Base-by-base conservation (phyloP, 1,140 invertebrate species). In the Capitella teleta region DNA sequence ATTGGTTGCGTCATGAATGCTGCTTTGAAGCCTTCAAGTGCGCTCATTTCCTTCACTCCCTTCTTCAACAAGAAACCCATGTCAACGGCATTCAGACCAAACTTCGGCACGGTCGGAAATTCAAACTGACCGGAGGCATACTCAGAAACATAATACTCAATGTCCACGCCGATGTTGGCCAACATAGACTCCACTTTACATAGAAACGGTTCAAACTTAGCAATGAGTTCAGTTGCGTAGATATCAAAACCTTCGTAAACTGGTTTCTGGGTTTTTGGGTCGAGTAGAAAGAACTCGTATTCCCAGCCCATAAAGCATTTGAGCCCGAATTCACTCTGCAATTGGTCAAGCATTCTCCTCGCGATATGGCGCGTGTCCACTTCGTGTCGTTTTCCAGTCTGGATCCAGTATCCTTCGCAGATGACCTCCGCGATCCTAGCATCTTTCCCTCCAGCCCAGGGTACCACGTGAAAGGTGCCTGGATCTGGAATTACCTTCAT, bases 1-100 rank as follows among this genome's bases (percentile, higher is more conserved):
- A 30, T 19, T 16, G 55, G 55, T 37, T 51, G 51, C 4, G 55
- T 30, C 55, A 57, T 57, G 25, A 57, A 57, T n/a, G 47, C 47
- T 3, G 49, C 52, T 21, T 25, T 43, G 19, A 36, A 26, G 14
- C 45, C 25, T 14, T 46, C 18, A 24, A 41, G 32, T n/a, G 16
- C 23, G 16, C 36, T 18, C 5, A 57, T 52, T 30, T 55, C 55
- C 42, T 52, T 55, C 10, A 51, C 16, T 28, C 16, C 47, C 24
- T 55, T 37, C 32, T 55, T 55, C 12, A 48, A 24, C 12, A 16
- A 32, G 36, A 55, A 55, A 14, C 24, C 28, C n/a, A 32, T 32
- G n/a, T 55, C 54, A 8, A 46, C 44, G 14, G 32, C 14, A 3
- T 32, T 24, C 4, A 55, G 48, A 12, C 54, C 54, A 44, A 21